Percentiles rank a stretch among this genome's conserved stretches.
Conservation (phyloP, 2,113 vertebrate species). For the Vombatus ursinus region DNA sequence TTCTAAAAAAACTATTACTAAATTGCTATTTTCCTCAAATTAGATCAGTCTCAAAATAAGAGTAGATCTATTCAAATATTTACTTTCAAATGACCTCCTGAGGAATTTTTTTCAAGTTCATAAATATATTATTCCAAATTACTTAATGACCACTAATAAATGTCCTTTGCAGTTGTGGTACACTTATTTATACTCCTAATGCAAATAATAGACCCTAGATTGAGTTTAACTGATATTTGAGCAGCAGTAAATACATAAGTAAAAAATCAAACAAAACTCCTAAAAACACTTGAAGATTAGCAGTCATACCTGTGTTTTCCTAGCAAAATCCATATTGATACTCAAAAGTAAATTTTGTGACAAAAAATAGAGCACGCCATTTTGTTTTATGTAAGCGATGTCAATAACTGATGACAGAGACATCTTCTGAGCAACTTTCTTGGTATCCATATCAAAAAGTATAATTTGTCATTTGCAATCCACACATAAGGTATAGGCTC, state of each 20-base stretch:
- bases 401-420: constrained; percentile 25
- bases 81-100: neutral
- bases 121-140: neutral
- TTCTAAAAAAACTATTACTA: neutral
- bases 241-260: neutral
- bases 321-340: neutral
- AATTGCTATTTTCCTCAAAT: constrained; percentile 22
- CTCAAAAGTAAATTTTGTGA: constrained; percentile 26
- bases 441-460: constrained; percentile 21
- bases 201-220: neutral
- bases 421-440: neutral
- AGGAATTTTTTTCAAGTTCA: constrained; percentile 7
- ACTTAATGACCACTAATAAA: neutral
- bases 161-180: neutral
- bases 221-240: neutral
- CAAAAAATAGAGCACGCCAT: neutral
- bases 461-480: constrained; percentile 9
- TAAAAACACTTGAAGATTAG: neutral
- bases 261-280: neutral
- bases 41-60: neutral
- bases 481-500: neutral
- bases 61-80: neutral
- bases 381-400: constrained; percentile 38
- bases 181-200: neutral
- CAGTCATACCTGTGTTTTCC: neutral